Evolutionary conservation across 2,888 invertebrate species (phyloP).

Genomic region (Mythimna loreyi): DNA sequence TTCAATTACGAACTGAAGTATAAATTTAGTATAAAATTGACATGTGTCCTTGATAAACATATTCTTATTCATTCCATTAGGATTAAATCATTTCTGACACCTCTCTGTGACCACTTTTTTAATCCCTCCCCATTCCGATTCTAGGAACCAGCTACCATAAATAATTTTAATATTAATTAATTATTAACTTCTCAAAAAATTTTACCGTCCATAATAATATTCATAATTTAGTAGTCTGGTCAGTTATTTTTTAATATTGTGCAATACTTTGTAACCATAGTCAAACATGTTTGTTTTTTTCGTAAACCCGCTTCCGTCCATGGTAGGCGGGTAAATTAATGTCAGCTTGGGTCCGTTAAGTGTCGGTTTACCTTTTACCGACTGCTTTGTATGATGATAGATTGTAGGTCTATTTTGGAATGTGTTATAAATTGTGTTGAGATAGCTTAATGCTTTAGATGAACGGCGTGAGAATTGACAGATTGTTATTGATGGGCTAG

Average conservation of each 20-base stretch:
- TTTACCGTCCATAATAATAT: background rate
- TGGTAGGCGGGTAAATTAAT: slow-evolving; percentile 36
- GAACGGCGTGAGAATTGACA: background rate
- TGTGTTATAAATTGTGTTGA: background rate
- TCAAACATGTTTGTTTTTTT: slow-evolving; percentile 31
- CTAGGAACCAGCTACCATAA: background rate
- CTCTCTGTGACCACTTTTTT: no score
- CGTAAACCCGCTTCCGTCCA: background rate
- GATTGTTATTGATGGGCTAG: background rate
- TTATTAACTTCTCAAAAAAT: slow-evolving; percentile 11
- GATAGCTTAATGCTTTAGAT: background rate
- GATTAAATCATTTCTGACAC: no score
- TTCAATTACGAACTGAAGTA: no score
- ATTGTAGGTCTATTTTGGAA: slow-evolving; percentile 7
- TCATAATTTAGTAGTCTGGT: background rate
- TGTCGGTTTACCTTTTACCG: slow-evolving; percentile 26
- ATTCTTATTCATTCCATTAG: no score
- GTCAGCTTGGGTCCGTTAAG: slow-evolving; percentile 1
- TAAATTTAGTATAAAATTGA: no score
- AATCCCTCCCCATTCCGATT: background rate
- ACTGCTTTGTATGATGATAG: slow-evolving; percentile 5
- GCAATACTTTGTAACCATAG: slow-evolving; percentile 22
- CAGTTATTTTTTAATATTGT: slow-evolving; percentile 35
- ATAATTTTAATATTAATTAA: slow-evolving; percentile 1
- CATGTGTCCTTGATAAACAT: no score